phyloP scores from a whole-genome alignment of 2,113 vertebrate species.

The Origma solitaria region DNA sequence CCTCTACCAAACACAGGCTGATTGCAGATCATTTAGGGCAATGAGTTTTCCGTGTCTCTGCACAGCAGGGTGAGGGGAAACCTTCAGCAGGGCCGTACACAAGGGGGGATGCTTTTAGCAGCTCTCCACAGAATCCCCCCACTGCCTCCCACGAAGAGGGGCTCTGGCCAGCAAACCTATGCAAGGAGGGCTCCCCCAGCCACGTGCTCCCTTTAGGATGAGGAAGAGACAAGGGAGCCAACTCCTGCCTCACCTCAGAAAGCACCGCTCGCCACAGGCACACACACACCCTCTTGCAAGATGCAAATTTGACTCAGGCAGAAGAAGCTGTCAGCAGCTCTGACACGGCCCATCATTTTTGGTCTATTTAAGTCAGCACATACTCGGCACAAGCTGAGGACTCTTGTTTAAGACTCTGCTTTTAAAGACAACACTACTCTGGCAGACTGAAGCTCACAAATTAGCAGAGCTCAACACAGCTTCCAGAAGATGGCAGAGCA shows the following conservation, averaged over 20 bases:
- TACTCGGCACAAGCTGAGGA: neutral
- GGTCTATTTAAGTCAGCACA: neutral
- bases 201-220: fast-evolving
- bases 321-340: neutral
- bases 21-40: neutral
- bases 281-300: neutral
- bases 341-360: neutral
- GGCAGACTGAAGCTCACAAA: neutral
- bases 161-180: neutral
- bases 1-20: neutral
- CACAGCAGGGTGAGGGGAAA: neutral
- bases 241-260: neutral
- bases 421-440: neutral
- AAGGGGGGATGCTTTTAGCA: neutral
- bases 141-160: neutral
- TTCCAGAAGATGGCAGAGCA: neutral
- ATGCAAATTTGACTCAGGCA: neutral
- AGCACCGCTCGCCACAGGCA: fast-evolving
- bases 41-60: neutral
- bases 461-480: neutral
- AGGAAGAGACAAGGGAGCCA: neutral
- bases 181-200: neutral
- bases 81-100: neutral
- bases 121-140: neutral
- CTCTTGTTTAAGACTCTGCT: neutral